Base-by-base conservation (phyloP, 2,888 invertebrate species). In the Dynastes maya region DNA sequence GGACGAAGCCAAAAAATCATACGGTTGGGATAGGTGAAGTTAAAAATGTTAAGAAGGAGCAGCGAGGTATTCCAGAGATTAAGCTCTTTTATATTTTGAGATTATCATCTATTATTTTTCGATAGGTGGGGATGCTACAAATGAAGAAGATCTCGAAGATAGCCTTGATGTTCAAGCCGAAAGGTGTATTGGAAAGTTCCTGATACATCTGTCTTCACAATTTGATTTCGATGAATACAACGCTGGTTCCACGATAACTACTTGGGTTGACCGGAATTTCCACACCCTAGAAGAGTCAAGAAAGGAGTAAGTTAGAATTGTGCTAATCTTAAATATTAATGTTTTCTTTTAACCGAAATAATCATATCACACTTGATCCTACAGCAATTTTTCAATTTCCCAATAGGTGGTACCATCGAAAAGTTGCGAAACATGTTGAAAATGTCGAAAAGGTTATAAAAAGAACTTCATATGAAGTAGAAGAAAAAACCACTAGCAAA, bases 241-340 rank as follows among this genome's bases (percentile, higher is more conserved):
- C 84, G 91, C 90, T 78, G 92, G 92, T 11, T 91, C 92, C 11
- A 91, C 91, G 83, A 89, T 93, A 78, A 90, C 92, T 71, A 90
- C 91, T 82, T 92, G 92, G 86, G 87, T 91, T 79, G 92, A 92
- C 82, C 88, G 89, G 80, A 91, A 92, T 83, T 88, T 93, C 76
- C 92, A 92, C 81, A 93, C 92, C 13, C 89, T 93, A 86, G 92
- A 93, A 89, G 93, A 93, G 86, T 92, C 92, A 83, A 90, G 93
- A 87, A 90, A 88, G 51, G 89, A 89, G 88, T 89, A 83, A 81
- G 81, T 64, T 78, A 71, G 13, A 13, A 27, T n/a, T 11, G 40
- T 71, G 22, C 22, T 22, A 45, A 11, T 8, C 11, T 1, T 11
- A 8, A 45, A 11, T 11, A 8, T 45, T 8, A 11, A 45, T 37